Base-by-base conservation (phyloP, 2,888 invertebrate genomes). In the Tenthredo livida region DNA sequence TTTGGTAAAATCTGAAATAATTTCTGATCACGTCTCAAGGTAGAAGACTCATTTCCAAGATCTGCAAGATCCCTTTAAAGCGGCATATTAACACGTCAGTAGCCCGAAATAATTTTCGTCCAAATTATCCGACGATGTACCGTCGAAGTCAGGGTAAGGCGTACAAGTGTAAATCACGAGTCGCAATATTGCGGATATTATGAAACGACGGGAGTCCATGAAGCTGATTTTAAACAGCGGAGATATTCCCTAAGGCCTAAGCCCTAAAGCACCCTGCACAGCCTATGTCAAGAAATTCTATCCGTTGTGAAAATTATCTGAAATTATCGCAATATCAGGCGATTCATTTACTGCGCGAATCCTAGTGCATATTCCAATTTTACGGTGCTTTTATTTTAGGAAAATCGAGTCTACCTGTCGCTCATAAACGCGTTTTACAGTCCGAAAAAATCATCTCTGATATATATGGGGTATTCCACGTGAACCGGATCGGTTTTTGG, bases 101-200 rank as follows among this genome's bases (percentile, higher is more conserved):
- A 58, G 73, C 15, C 47, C 4, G 12, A 29, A 50, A 25, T 75
- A 47, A 75, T 75, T 75, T 12, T 25, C 75, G 10, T 4, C 0
- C 15, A 25, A 21, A 75, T 72, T 25, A 43, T 75, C 12, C 25
- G 25, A 25, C 21, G 75, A 29, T 47, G 50, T 78, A 47, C 12
- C 12, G n/a, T n/a, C n/a, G 33, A 37, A 29, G 78, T 78, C 29
- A 10, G 29, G 33, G 17, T 78, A 37, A 9, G n/a, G 21, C 7
- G 3, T 5, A 58, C 25, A 33, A n/a, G n/a, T 50, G 78, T 54
- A 33, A 78, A 78, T 78, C 33, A 33, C n/a, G 58, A 54, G 50
- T 58, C 29, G 58, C 78, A 37, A 54, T 78, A 78, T 78, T 4
- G 54, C 58, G 78, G 78, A 78, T 78, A 58, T 58, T 78, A 9